Evolutionary conservation across 92 coral and sea anemone genomes (phyloP), one percentile per base, ranked within the genome.

Genomic region (Actinernus sp.): DNA sequence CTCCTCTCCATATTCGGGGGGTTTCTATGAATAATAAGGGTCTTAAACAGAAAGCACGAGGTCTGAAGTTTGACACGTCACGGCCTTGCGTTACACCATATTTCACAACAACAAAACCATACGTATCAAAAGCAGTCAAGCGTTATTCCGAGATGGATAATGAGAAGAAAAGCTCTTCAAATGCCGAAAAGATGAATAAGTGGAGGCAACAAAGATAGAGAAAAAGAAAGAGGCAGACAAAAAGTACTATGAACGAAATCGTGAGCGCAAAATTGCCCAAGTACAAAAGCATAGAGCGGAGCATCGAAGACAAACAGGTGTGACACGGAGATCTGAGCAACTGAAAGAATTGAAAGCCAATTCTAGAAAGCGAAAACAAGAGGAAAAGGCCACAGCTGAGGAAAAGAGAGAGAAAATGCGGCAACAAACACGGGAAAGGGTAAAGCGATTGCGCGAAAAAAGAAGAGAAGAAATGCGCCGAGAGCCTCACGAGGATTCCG

Each of bases 181-280:
- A 37, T 59, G 66, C 66, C 9, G 66, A 59, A 37, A 59, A 59
- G 51, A 59, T 59, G 66, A 59, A 31, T 13, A 59, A 18, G 51
- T 59, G 66, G 51, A 59, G 66, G 26, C 53, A 59, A 16, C 37
- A 55, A 55, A 55, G 39, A 26, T 23, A 1, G 38, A 19, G 28
- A 55, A 55, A 59, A 59, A 59, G 51, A 22, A 31, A 37, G 49
- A 3, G 23, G 29, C 66, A 59, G 66, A 59, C 26, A 59, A 59
- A 59, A 59, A 59, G 9, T 22, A 59, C 20, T 59, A 59, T 26
- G 66, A 59, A 29, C 54, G 12, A 21, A 33, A 59, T 59, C 52
- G 38, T 37, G 66, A 59, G 30, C 66, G 50, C 31, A 59, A 59
- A 59, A 33, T 59, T 16, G 66, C 50, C 21, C 18, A 59, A 59